phyloP scores from a whole-genome alignment of 30 jellyfish, hydroid and myxozoan genomes.

The Rhopilema esculentum region DNA sequence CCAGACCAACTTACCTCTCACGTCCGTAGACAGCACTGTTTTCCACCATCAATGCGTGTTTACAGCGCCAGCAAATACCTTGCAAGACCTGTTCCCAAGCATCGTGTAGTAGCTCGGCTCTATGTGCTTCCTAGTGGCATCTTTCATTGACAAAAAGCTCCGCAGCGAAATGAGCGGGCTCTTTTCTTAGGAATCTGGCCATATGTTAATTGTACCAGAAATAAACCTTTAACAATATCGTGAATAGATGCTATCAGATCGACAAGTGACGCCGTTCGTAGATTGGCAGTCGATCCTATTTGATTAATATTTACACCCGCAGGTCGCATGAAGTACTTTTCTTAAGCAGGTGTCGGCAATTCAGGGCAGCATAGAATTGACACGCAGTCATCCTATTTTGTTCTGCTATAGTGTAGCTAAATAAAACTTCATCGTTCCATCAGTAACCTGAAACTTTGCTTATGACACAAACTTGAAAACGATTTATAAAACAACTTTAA shows the following conservation, averaged over 20 bases:
- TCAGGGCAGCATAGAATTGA: neutral
- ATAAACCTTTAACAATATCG: neutral
- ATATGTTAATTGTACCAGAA: neutral
- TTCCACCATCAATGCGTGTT: neutral
- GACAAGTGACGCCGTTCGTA: neutral
- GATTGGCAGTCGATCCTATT: neutral
- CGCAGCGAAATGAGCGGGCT: neutral
- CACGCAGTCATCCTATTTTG: neutral
- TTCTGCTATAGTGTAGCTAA: neutral
- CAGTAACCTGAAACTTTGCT: no score
- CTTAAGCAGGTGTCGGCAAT: neutral
- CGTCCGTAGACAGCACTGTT: neutral
- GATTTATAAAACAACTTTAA: no score
- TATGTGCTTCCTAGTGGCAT: neutral
- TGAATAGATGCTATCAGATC: neutral
- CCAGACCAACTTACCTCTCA: neutral
- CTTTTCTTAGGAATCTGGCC: neutral
- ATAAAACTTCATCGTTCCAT: no score
- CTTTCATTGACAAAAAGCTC: neutral
- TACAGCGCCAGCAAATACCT: neutral
- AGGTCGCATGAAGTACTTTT: neutral
- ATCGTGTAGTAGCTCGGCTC: neutral
- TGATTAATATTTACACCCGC: slow-evolving; percentile 13
- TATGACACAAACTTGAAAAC: no score
- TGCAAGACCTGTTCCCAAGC: neutral